Conservation (phyloP, 2,797 vertebrate species). For the Tapera naevia region DNA sequence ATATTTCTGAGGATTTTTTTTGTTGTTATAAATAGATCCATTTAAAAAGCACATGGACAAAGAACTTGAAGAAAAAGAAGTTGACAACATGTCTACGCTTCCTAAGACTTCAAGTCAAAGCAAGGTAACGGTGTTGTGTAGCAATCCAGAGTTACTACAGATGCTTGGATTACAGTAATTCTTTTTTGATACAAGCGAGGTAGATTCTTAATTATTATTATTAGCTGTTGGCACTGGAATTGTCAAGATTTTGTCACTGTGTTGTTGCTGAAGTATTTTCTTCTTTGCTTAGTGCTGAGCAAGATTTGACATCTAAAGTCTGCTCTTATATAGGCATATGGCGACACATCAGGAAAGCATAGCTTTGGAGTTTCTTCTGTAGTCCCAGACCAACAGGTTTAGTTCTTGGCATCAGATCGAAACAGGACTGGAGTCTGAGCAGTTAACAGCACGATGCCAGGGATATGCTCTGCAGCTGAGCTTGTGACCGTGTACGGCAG, state of each 20-base stretch:
- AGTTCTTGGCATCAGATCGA: not conserved
- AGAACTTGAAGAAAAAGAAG: constrained; percentile 86
- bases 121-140: constrained; percentile 77
- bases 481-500: not conserved
- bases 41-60: constrained; percentile 85
- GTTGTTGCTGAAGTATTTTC: not conserved
- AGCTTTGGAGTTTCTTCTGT: not conserved
- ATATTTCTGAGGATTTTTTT: not conserved
- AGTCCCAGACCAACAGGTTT: not conserved
- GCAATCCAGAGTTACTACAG: not conserved
- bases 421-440: not conserved
- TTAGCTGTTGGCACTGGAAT: not conserved
- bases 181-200: not conserved
- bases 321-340: not conserved
- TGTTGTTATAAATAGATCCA: constrained; percentile 78
- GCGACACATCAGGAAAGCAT: not conserved
- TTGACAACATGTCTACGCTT: constrained; percentile 77
- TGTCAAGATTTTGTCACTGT: not conserved
- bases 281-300: not conserved
- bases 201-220: not conserved
- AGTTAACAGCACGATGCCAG: not conserved
- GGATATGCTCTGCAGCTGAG: not conserved
- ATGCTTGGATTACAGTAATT: not conserved
- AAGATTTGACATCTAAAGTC: not conserved
- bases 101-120: constrained; percentile 78